phyloP scores from a whole-genome alignment of 2,797 vertebrate species.

The Amblyopsis hoosieri region DNA sequence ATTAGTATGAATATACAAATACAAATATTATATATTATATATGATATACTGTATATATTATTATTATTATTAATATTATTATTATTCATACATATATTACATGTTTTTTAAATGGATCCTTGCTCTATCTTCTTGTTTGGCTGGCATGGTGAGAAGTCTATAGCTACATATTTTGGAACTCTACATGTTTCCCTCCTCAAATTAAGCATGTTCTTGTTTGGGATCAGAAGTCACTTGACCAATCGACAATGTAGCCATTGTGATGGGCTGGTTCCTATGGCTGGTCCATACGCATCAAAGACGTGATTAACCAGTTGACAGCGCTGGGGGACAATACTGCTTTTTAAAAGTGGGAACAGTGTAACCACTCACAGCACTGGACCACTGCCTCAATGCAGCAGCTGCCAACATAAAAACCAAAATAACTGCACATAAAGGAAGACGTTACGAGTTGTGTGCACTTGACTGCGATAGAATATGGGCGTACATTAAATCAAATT shows the following conservation, averaged over 20 bases:
- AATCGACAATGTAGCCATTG: constrained; percentile 78
- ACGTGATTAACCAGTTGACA: constrained; percentile 82
- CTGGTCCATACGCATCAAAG: constrained; percentile 79
- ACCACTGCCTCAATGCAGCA: constrained; percentile 47
- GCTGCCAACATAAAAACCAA: constrained; percentile 54
- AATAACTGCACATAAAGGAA: constrained; percentile 45
- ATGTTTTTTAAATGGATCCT: neutral
- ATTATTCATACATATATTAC: neutral
- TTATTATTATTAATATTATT: neutral
- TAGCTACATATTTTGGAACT: constrained; percentile 55
- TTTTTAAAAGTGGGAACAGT: constrained; percentile 76
- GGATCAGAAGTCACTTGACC: constrained; percentile 78
- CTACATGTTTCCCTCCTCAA: constrained; percentile 57
- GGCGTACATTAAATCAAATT: neutral
- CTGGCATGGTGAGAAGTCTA: constrained; percentile 20
- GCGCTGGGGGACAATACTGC: constrained; percentile 78
- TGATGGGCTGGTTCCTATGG: constrained; percentile 69
- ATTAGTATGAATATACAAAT: too few relatives aligned
- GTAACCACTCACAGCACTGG: constrained; percentile 66
- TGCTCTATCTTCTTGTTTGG: constrained; percentile 16
- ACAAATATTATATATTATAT: too few relatives aligned
- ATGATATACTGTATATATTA: too few relatives aligned
- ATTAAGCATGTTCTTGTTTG: constrained; percentile 74
- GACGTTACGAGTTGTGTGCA: constrained; percentile 13
- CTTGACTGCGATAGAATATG: neutral